Evolutionary conservation across 2,888 invertebrate genomes (phyloP), one percentile per base, ranked within the genome.

Genomic region (Cerceris rybyensis): DNA sequence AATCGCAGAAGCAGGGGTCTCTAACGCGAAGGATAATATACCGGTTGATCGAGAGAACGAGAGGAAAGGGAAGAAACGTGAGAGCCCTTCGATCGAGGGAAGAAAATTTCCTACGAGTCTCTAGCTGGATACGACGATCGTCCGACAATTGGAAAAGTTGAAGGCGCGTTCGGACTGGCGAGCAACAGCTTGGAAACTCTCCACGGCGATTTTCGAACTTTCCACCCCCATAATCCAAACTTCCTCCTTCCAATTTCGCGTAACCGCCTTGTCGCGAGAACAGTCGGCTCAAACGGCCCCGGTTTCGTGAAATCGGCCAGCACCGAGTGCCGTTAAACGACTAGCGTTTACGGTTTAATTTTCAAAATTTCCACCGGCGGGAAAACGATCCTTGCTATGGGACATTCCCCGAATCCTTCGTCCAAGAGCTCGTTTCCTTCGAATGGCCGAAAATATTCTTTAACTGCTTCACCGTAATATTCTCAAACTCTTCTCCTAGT

Each of bases 111-210:
- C 39, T 17, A 1, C 16, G 54, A 70, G 70, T 74, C 55, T 59
- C 74, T 64, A 63, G 59, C 58, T 46, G 17, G 59, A 61, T 50
- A 68, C 61, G 63, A 72, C 75, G 75, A 76, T 72, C 73, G 75
- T 67, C 75, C 61, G 72, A 73, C 72, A 76, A 76, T 76, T 72
- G 72, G 75, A 76, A 76, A 76, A 76, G 75, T 76, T 76, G 67
- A 75, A 54, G 57, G 54, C 46, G 41, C 50, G 11, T 41, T 4
- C 50, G 11, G 50, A n/a, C 6, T 17, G 42, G 8, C 49, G 42
- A 50, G 58, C 72, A 72, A 76, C 72, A 39, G 72, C 73, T 66
- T 61, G 75, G 63, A 54, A 72, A 71, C 75, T 76, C 64, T 43
- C 43, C 63, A 61, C 72, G 75, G 67, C 67, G 63, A 76, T 76